phyloP scores from a whole-genome alignment of 2,113 vertebrate species.

The Pollimyrus isidori region DNA sequence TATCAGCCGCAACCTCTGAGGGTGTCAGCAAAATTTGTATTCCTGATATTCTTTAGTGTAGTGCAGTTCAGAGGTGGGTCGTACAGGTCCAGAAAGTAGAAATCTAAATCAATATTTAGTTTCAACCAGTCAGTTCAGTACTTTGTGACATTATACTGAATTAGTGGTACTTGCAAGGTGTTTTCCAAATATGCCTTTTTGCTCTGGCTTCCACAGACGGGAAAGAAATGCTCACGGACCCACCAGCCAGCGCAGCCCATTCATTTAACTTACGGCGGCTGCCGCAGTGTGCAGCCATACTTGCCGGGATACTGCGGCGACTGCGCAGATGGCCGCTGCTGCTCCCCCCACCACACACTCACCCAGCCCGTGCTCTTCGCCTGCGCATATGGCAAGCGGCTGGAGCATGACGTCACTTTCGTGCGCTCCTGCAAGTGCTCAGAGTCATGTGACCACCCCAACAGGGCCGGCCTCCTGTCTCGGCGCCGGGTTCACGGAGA shows the following conservation, averaged over 20 bases:
- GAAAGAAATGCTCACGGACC: conserved; percentile 68
- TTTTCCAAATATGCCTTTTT: neutral
- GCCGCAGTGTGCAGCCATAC: conserved; percentile 64
- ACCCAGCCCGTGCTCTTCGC: conserved; percentile 59
- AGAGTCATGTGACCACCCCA: conserved; percentile 60
- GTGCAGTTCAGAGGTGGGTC: no score
- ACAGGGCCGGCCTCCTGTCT: conserved; percentile 57
- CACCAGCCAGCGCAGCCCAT: conserved; percentile 66
- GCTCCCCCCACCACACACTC: conserved; percentile 63
- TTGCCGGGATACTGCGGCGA: conserved; percentile 67
- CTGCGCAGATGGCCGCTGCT: conserved; percentile 69
- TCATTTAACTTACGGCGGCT: conserved; percentile 63
- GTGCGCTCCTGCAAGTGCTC: conserved; percentile 73
- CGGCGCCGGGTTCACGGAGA: conserved; percentile 65
- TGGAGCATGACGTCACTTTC: conserved; percentile 65
- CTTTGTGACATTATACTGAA: neutral
- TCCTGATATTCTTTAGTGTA: neutral
- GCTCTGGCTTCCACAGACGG: conserved; percentile 52
- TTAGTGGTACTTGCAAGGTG: neutral
- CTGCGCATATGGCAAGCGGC: conserved; percentile 60
- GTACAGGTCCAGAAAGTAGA: no score
- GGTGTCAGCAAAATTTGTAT: neutral
- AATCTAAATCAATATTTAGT: neutral
- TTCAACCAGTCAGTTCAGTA: neutral
- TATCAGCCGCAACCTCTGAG: no score